Percentiles rank a stretch among this genome's conserved stretches.
Evolutionary conservation across 2,888 invertebrate species (phyloP).

Genomic region (Cepaea hortensis): DNA sequence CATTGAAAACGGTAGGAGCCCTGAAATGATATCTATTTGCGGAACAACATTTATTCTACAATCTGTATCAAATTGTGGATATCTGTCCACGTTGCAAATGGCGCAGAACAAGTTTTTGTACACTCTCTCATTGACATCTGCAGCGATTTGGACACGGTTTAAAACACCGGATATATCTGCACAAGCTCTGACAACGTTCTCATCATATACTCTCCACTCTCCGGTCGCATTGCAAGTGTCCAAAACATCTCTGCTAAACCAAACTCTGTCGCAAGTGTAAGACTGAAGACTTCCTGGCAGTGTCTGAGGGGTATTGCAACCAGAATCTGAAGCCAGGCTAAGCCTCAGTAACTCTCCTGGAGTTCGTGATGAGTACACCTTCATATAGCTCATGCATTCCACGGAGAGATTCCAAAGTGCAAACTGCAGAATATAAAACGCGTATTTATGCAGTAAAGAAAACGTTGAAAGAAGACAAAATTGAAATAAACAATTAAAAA

Average conservation of each 20-base stretch:
- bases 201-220: conserved; percentile 4
- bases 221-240: conserved; percentile 30
- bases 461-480: too few relatives aligned
- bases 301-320: neutral
- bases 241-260: neutral
- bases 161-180: neutral
- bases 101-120: conserved; percentile 37
- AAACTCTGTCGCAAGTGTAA: neutral
- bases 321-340: neutral
- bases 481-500: too few relatives aligned
- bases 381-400: neutral
- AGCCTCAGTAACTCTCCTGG: neutral
- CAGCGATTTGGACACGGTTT: neutral
- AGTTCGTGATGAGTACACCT: conserved; percentile 1
- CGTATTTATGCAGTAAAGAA: too few relatives aligned
- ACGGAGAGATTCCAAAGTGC: neutral
- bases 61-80: neutral
- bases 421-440: neutral
- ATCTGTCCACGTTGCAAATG: neutral
- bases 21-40: too few relatives aligned
- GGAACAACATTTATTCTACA: neutral
- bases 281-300: neutral
- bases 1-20: conserved; percentile 1
- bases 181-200: conserved; percentile 17
- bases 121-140: neutral